Evolutionary conservation across 2,797 vertebrate species (phyloP), one percentile per base, ranked within the genome.

Genomic region (Arnoldichthys spilopterus): DNA sequence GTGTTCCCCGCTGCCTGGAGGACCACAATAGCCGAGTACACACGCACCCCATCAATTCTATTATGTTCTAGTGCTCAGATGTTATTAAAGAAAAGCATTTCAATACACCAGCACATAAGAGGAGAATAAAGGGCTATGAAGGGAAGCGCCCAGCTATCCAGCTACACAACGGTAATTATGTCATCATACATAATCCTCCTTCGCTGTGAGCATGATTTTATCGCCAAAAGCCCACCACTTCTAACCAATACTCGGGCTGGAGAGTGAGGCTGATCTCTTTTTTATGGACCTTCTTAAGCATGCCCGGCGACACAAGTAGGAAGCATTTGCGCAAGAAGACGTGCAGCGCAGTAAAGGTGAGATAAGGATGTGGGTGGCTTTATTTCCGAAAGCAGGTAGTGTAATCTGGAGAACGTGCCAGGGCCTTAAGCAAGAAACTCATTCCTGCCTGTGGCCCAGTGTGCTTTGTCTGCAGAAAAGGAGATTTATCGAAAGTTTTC

Each of bases 401-500:
- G 85, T 86, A 90, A 92, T 91, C 88, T 91, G 87, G 88, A 88
- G 88, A 92, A 93, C 90, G 84, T 87, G 85, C 91, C 88, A 89
- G 87, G 87, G 85, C 86, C 86, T 87, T 86, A 88, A 91, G 89
- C 56, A 89, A 89, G 87, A 91, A 92, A 90, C 83, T 88, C 72
- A 88, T 90, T 87, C 88, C 85, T 86, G 82, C 75, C 75, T 70
- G 74, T 51, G 64, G 87, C 84, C 81, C 83, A 81, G 86, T 90
- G 82, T 91, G 92, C 90, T 92, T 89, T 85, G 90, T 91, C 88
- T 88, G 90, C 91, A 92, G 87, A 92, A 80, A 89, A 86, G 78
- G 86, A 86, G 87, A 91, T 91, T 92, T 91, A 84, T 85, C 0
- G 79, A 63, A 83, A 85, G 85, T 89, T 89, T 84, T 85, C 20